Base-by-base conservation (phyloP, 2,113 vertebrate genomes). In the Notothenia coriiceps region DNA sequence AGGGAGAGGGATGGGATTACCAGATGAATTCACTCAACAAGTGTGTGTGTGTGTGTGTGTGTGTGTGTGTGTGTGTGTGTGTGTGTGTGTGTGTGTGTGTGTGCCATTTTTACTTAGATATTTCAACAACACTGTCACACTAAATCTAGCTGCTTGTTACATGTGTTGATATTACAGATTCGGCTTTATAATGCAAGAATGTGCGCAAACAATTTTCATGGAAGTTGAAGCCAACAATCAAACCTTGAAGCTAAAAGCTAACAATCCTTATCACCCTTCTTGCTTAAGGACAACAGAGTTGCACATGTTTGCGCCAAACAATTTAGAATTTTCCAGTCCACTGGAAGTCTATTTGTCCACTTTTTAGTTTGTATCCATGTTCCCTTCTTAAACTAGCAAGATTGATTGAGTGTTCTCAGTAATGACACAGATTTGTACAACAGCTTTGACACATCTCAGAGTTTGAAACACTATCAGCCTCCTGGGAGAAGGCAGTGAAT, bases 381-480 rank as follows among this genome's bases (percentile, higher is more conserved):
- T 76, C 10, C 46, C 20, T 49, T 57, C 33, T 79, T 74, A 67
- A 67, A 60, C 43, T 46, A 51, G 17, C 0, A 7, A 62, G 78
- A 87, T 77, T 69, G 72, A 82, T 77, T 69, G 72, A 82, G 25
- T 70, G 49, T 64, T 59, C 20, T 80, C 49, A 44, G 65, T 15
- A 57, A 5, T n/a, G 68, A 74, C 70, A 65, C 61, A 82, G 33
- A 59, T 80, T 80, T 67, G 18, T 35, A 62, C 64, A 73, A 85
- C 79, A 81, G 79, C 79, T 86, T 67, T 75, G 73, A 85, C 77
- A 76, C 67, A 61, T 88, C 71, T 67, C 44, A 61, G 54, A 49
- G 65, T 14, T 72, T 83, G 61, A 79, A 82, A 79, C 60, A 72
- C 51, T 4, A 74, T 81, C 13, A 44, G 47, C 84, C 86, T 81